Evolutionary conservation across 2,797 vertebrate species (phyloP), one percentile per base, ranked within the genome.

Genomic region (Rhinophrynus dorsalis): DNA sequence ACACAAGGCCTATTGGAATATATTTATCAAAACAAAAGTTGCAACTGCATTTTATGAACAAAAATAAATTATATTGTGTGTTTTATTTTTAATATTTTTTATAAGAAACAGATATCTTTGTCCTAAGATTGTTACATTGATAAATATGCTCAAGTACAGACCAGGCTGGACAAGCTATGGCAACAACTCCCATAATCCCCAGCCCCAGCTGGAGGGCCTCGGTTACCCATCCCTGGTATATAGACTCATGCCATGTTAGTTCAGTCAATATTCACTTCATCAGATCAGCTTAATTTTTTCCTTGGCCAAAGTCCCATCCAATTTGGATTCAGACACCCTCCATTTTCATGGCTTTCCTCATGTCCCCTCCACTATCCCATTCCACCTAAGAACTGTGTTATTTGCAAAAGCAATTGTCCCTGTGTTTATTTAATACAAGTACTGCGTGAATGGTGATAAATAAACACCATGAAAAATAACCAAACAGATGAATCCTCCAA

Each of bases 401-500:
- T 85, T 85, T 88, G 81, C 78, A 81, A 76, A n/a, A 82, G 81
- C 79, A 82, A 89, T 86, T 83, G 89, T 92, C 89, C n/a, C 90
- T 92, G 90, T 92, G 91, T 92, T 92, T 93, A 93, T 96, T 93
- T 94, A 93, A 94, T 94, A 94, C 94, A 94, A 95, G 93, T 86
- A 88, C 89, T 87, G 88, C 78, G 84, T 96, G 94, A 95, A 94
- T 93, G 92, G 92, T 86, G 83, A 91, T 95, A 97, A 96, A 96
- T 95, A 95, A 97, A 98, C 94, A 96, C 82, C 92, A 91, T 93
- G 94, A 93, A 92, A 94, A 95, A 96, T 92, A 94, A 95, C 88
- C 93, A 94, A 93, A 92, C 89, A 92, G 93, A 93, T 90, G 91
- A 94, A 93, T 91, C 90, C 87, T 86, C 77, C 78, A 77, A 88